Percentiles rank a stretch among this genome's conserved stretches.
These are phyloP conservation scores for Drosophila paranaensis DNA, from an alignment of 2,888 invertebrate genomes.

Conservation along the genomic window DNA sequence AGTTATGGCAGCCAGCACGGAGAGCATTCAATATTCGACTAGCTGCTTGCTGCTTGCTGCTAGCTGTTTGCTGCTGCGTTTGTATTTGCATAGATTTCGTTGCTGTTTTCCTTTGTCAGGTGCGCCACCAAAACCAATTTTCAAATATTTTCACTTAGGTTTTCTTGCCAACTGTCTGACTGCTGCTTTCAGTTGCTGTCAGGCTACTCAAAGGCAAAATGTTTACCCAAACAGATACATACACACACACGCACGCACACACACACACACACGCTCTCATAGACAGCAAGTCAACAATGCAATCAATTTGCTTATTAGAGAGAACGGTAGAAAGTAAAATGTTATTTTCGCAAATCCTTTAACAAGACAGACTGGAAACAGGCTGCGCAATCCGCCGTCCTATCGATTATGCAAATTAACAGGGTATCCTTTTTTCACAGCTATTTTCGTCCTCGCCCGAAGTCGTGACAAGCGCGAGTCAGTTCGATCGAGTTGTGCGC, in stretches of 20 bases:
- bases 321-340: conserved; percentile 58
- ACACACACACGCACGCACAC: conserved; percentile 13
- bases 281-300: conserved; percentile 69
- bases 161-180: conserved; percentile 39
- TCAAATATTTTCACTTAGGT: conserved; percentile 82
- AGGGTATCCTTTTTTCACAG: conserved; percentile 30
- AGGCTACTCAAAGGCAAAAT: conserved; percentile 68
- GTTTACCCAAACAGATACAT: conserved; percentile 66
- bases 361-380: conserved; percentile 62
- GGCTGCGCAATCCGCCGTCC: conserved; percentile 40
- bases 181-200: conserved; percentile 56
- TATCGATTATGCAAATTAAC: conserved; percentile 74
- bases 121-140: conserved; percentile 81
- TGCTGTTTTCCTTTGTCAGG: conserved; percentile 76
- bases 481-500: conserved; percentile 34
- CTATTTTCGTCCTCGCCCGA: background rate
- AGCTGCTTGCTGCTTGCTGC: background rate
- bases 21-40: conserved; percentile 33
- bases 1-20: conserved; percentile 34
- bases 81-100: conserved; percentile 51
- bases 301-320: conserved; percentile 64
- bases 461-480: conserved; percentile 18
- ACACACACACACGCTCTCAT: conserved; percentile 14
- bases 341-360: conserved; percentile 68
- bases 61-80: conserved; percentile 22